phyloP scores from a whole-genome alignment of 2,797 vertebrate species.

The Bucorvus abyssinicus region DNA sequence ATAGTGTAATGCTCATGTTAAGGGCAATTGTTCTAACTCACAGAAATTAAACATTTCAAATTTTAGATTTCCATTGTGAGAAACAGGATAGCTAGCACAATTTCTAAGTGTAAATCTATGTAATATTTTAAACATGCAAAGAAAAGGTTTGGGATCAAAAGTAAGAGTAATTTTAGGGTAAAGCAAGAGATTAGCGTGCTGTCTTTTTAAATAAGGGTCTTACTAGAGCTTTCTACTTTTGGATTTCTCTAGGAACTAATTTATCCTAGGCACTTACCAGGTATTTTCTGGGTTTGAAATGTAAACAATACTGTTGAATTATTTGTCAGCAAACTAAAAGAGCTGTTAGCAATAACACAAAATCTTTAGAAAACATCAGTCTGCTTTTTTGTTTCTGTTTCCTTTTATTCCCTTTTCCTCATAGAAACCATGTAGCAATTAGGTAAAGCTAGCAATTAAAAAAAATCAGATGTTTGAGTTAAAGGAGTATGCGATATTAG shows the following conservation, averaged over 20 bases:
- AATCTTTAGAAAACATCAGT: neutral
- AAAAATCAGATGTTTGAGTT: neutral
- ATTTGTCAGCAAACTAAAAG: neutral
- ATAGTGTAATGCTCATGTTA: neutral
- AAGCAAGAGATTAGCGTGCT: neutral
- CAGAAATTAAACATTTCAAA: neutral
- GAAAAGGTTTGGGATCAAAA: conserved; percentile 5
- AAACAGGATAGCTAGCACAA: neutral
- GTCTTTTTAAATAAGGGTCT: neutral
- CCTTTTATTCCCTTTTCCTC: neutral
- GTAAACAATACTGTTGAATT: neutral
- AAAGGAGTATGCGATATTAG: neutral
- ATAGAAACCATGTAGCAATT: neutral
- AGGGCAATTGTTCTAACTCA: conserved; percentile 28
- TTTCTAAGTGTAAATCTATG: neutral
- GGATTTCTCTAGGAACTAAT: neutral
- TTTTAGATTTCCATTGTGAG: neutral
- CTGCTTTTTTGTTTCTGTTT: neutral
- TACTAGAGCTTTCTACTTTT: neutral
- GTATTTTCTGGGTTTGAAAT: neutral
- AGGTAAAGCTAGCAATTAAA: neutral
- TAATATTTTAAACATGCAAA: neutral
- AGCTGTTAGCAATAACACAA: neutral
- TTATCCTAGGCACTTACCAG: neutral
- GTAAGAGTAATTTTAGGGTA: conserved; percentile 3